phyloP scores from a whole-genome alignment of 2,113 vertebrate species.

The Sinocyclocheilus anophthalmus region DNA sequence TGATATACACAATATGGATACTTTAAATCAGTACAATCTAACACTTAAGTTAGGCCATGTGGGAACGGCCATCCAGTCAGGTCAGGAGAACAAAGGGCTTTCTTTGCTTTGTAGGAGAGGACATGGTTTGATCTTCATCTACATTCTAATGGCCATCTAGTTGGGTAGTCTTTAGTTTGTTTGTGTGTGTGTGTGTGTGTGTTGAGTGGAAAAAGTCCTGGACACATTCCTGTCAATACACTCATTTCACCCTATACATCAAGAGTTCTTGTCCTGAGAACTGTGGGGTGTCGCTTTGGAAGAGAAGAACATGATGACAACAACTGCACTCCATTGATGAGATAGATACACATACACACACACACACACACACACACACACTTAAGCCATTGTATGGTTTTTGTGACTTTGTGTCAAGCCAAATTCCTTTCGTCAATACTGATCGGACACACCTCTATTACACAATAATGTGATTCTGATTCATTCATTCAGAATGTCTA shows the following conservation, averaged over 20 bases:
- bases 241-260: conserved; percentile 65
- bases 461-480: background rate
- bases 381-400: background rate
- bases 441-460: background rate
- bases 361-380: conserved; percentile 20
- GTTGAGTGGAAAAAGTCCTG: conserved; percentile 40
- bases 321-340: conserved; percentile 32
- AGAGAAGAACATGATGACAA: conserved; percentile 65
- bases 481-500: background rate
- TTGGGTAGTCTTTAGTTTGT: conserved; percentile 11
- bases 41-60: background rate
- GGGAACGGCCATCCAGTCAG: background rate
- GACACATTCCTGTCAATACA: conserved; percentile 70
- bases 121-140: conserved; percentile 8
- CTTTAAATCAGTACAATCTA: background rate
- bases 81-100: conserved; percentile 8
- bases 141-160: background rate
- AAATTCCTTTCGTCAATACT: background rate
- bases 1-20: background rate
- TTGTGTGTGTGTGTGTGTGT: conserved; percentile 60
- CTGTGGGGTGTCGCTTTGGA: conserved; percentile 16
- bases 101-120: background rate
- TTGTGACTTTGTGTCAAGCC: background rate
- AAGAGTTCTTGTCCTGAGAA: conserved; percentile 54
- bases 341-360: background rate